Conservation (phyloP, 2,113 vertebrate species). For the Greenwoodochromis staneri region DNA sequence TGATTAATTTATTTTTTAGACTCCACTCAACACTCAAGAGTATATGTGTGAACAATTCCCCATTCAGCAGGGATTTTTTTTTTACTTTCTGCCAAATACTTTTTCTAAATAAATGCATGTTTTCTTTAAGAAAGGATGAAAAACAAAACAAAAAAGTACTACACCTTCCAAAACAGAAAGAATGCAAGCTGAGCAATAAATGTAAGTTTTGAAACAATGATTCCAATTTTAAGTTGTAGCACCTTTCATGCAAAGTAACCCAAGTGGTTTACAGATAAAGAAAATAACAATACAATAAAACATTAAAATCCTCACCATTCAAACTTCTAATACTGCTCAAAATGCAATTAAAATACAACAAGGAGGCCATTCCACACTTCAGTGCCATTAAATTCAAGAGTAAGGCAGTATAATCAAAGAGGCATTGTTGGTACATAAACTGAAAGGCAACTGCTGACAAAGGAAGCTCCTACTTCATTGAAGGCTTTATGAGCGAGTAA, state of each 20-base stretch:
- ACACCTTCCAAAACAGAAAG: background rate
- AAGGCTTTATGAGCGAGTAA: background rate
- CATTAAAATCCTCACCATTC: background rate
- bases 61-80: background rate
- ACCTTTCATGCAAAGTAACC: background rate
- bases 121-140: background rate
- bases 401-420: background rate
- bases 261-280: background rate
- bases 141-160: background rate
- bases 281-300: accelerated
- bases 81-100: background rate
- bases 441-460: background rate
- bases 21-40: accelerated
- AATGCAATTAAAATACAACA: background rate
- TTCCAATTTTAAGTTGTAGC: background rate
- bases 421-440: background rate
- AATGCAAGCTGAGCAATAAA: no score
- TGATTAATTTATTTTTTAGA: background rate
- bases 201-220: background rate
- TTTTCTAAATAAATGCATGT: background rate
- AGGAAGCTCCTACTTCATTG: accelerated
- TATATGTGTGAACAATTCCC: background rate
- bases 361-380: accelerated
- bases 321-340: background rate
- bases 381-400: background rate